Conservation (phyloP, 1,140 invertebrate species). For the Achroia grisella region DNA sequence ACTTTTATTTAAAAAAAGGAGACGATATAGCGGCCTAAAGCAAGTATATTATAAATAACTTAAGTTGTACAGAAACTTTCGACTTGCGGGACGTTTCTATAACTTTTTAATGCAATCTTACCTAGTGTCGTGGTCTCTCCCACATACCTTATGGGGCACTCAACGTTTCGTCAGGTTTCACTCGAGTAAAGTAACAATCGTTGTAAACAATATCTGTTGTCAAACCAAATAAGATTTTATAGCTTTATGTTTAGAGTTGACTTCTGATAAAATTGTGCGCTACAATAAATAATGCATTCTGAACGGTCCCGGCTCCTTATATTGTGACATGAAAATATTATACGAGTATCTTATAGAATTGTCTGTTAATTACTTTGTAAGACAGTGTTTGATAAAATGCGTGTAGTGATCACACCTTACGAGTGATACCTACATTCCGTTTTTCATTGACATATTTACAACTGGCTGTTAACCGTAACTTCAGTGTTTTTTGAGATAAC, state of each 20-base stretch:
- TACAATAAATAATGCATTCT: conserved; percentile 30
- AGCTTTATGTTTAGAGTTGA: not conserved
- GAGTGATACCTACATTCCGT: no score
- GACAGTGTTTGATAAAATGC: conserved; percentile 13
- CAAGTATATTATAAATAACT: no score
- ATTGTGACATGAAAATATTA: conserved; percentile 17
- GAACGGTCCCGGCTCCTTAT: conserved; percentile 15
- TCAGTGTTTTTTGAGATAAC: no score
- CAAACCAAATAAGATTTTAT: conserved; percentile 14
- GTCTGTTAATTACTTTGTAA: conserved; percentile 32
- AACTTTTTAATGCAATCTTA: conserved; percentile 6
- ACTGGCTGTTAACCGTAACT: no score
- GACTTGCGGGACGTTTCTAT: conserved; percentile 2
- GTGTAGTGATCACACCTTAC: no score
- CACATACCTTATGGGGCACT: conserved; percentile 39
- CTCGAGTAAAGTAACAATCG: conserved; percentile 22
- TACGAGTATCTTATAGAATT: conserved; percentile 15
- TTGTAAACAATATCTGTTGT: conserved; percentile 26
- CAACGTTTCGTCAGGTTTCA: conserved; percentile 36
- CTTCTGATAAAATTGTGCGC: conserved; percentile 4
- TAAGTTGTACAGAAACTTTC: not conserved
- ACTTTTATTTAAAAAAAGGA: no score
- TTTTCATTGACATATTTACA: no score
- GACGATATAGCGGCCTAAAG: no score
- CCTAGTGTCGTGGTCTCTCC: conserved; percentile 14